These are phyloP conservation scores for Cotesia chilonis DNA, from an alignment of 1,140 invertebrate genomes.

Conservation along the genomic window DNA sequence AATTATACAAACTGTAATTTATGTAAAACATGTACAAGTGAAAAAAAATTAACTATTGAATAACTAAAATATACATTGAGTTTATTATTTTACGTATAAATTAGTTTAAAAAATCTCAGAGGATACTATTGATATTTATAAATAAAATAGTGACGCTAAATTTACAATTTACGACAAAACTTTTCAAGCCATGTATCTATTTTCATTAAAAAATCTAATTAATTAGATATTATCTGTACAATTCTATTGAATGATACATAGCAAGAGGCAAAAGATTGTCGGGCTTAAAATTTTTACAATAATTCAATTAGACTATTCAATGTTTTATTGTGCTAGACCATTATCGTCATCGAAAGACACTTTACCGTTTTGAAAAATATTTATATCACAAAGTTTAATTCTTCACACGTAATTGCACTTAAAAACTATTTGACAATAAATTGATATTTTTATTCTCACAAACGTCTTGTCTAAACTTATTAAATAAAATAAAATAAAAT, in stretches of 20 bases:
- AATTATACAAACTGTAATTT: constrained; percentile 23
- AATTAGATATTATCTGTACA: neutral
- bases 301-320: too few relatives aligned
- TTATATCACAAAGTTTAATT: constrained; percentile 29
- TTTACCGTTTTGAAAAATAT: constrained; percentile 15
- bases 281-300: too few relatives aligned
- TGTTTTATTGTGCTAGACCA: neutral
- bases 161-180: neutral
- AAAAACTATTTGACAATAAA: too few relatives aligned
- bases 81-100: neutral
- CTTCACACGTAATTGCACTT: neutral
- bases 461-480: too few relatives aligned
- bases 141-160: neutral
- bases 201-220: neutral
- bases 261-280: too few relatives aligned
- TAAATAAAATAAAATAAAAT: too few relatives aligned
- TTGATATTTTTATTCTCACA: too few relatives aligned
- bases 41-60: constrained; percentile 6
- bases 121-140: too few relatives aligned
- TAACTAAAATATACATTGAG: constrained; percentile 8
- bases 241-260: too few relatives aligned
- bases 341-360: constrained; percentile 10
- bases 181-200: neutral
- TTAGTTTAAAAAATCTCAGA: neutral
- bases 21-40: constrained; percentile 23